Percentiles rank a stretch among this genome's conserved stretches.
Conservation (phyloP, 2,113 vertebrate genomes). For the Peromyscus polionotus region DNA sequence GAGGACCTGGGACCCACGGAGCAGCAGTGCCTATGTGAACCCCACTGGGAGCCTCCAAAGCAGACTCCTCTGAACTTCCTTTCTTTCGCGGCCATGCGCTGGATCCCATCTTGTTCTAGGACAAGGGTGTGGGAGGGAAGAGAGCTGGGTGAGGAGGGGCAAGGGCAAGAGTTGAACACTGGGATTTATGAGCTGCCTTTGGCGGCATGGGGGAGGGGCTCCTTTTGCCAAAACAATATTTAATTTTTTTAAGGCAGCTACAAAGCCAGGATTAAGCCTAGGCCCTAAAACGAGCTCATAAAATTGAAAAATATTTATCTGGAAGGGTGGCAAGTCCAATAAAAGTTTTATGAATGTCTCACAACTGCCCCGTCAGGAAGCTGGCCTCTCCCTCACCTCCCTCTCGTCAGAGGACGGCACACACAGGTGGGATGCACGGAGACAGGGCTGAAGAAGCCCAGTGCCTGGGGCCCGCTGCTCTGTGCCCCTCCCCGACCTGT, state of each 20-base stretch:
- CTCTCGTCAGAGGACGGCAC: conserved; percentile 65
- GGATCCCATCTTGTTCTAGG: conserved; percentile 32
- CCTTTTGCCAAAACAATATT: conserved; percentile 83
- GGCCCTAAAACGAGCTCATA: conserved; percentile 86
- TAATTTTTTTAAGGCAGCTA: conserved; percentile 82
- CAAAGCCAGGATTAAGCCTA: conserved; percentile 87
- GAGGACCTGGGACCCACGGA: background rate
- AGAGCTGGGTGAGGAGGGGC: conserved; percentile 37
- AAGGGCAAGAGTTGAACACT: conserved; percentile 78
- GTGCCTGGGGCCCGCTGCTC: background rate
- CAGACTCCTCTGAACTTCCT: background rate
- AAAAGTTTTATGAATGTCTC: conserved; percentile 89
- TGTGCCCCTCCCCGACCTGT: background rate
- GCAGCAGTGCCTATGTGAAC: background rate
- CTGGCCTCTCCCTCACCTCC: conserved; percentile 85
- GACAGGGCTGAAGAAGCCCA: background rate
- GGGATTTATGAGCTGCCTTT: conserved; percentile 78
- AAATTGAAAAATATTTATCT: conserved; percentile 89
- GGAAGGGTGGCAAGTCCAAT: conserved; percentile 89
- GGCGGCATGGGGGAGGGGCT: conserved; percentile 23
- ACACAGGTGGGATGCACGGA: background rate
- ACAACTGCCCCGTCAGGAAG: conserved; percentile 85
- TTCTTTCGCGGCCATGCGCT: conserved; percentile 34
- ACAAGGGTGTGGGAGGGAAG: background rate
- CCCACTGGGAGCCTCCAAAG: background rate